Conservation (phyloP, 2,888 invertebrate species). For the Odontocolon sp. region DNA sequence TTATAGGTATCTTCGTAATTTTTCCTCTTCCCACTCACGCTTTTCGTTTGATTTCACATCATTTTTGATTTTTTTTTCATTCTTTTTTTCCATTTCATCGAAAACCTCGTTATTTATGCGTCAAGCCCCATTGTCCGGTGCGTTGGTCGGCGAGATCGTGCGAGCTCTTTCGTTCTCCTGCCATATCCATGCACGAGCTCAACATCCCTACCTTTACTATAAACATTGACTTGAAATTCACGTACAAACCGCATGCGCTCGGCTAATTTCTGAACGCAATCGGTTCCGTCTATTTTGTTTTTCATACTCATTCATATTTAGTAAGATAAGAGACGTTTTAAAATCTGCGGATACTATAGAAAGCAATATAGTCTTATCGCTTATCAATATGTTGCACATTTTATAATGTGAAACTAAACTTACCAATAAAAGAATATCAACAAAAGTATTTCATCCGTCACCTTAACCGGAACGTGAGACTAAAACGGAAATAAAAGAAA, state of each 20-base stretch:
- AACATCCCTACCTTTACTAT: not conserved
- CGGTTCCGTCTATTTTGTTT: too few species aligned
- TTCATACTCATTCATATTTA: too few species aligned
- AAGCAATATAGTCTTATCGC: too few species aligned
- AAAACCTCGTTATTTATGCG: slow-evolving; percentile 71
- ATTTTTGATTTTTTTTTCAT: slow-evolving; percentile 8
- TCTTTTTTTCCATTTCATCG: slow-evolving; percentile 27
- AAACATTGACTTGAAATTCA: not conserved
- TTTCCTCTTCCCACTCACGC: slow-evolving; percentile 9
- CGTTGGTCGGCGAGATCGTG: slow-evolving; percentile 2
- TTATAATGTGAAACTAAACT: too few species aligned
- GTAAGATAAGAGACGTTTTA: too few species aligned
- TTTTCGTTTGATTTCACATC: slow-evolving; percentile 26
- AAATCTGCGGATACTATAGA: too few species aligned
- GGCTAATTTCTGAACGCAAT: slow-evolving; percentile 49
- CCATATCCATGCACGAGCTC: slow-evolving; percentile 26
- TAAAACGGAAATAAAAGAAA: too few species aligned
- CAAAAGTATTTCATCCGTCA: too few species aligned
- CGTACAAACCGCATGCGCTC: slow-evolving; percentile 6
- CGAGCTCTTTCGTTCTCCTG: slow-evolving; percentile 39
- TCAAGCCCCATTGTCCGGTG: slow-evolving; percentile 63
- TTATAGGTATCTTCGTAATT: not conserved
- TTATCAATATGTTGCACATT: too few species aligned
- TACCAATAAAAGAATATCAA: too few species aligned
- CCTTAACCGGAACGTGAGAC: too few species aligned